Evolutionary conservation across 2,797 vertebrate genomes (phyloP), one percentile per base, ranked within the genome.

Genomic region (Acestrorhynchus altus): DNA sequence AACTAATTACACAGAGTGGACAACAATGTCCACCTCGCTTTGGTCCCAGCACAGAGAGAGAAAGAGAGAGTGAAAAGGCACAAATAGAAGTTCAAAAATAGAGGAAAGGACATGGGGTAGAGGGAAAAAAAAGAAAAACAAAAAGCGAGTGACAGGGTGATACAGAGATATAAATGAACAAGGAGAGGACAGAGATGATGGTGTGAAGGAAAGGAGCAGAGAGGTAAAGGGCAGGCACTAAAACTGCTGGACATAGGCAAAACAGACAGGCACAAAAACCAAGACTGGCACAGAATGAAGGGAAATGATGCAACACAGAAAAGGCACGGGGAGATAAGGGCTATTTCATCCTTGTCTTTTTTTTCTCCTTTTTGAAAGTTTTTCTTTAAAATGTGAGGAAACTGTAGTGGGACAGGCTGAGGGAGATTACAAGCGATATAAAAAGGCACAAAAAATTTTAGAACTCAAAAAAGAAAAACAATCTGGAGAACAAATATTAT

Each of bases 1-100:
- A 94, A 93, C 91, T 94, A 93, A 92, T 91, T 89, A 93, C 91
- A 92, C 86, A 74, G 84, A 85, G 83, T 42, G 87, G 90, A 83
- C 86, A 83, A 79, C 74, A 72, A 47, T 54, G 86, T 81, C 91
- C 82, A 69, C 86, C 84, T 88, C 88, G n/a, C n/a, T n/a, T n/a
- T n/a, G 86, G 89, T 91, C 90, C 90, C 92, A 92, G 89, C 90
- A 89, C 89, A 91, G 88, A 92, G 86, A 90, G 86, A 92, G 76
- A 74, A 67, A 77, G 80, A 69, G 77, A 77, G 12, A 89, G 84
- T 90, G 79, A 86, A 71, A 90, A 93, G 90, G 92, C 91, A 90
- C 92, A 88, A 87, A 90, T 88, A 92, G 91, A 91, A 78, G 64
- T 84, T 74, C 49, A 81, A 84, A 87, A 54, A 26, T 46, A 60